Base-by-base conservation (phyloP, 1,140 invertebrate species). In the Calycopis cecrops region DNA sequence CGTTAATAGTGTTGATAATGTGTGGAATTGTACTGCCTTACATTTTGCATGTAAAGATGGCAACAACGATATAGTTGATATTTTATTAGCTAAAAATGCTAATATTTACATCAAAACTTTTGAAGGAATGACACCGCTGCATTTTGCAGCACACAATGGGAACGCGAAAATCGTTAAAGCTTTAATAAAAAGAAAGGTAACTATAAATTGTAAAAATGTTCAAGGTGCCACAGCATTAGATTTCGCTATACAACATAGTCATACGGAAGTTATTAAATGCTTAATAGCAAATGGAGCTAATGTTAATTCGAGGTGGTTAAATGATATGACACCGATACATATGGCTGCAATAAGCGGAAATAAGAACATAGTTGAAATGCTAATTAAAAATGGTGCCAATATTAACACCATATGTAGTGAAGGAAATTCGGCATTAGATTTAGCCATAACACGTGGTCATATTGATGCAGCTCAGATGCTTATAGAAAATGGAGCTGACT, bases 381-480 rank as follows among this genome's bases (percentile, higher is more conserved):
- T 44, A 16, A 9, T 44, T 16, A 16, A 44, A 17, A 16, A 17
- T 4, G 40, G 40, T 8, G 40, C 40, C 9, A 44, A 44, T 16
- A 44, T 44, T 9, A 16, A 44, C 6, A 12, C 14, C 7, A 9
- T 44, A 44, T 9, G 10, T 14, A 44, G 14, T 44, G 40, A 44
- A 9, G 47, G 47, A 33, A 11, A 48, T 48, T 48, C 47, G 17
- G 10, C 47, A 48, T 33, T 48, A 48, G 9, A 6, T 48, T 11
- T 48, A 28, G 47, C 47, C 8, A 48, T 18, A 34, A 21, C 9
- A 28, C 11, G 11, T 48, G 47, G 47, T 14, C 47, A 48, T n/a
- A 28, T 18, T 28, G 18, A 48, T 28, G 11, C 16, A 16, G 21
- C 18, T 10, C 47, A 48, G 47, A 34, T 18, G 9, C 18, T 48